A percentile compares a stretch with the other conserved stretches of the same genome.
Evolutionary conservation across 2,888 invertebrate genomes (phyloP).

Genomic region (Folsomia candida): DNA sequence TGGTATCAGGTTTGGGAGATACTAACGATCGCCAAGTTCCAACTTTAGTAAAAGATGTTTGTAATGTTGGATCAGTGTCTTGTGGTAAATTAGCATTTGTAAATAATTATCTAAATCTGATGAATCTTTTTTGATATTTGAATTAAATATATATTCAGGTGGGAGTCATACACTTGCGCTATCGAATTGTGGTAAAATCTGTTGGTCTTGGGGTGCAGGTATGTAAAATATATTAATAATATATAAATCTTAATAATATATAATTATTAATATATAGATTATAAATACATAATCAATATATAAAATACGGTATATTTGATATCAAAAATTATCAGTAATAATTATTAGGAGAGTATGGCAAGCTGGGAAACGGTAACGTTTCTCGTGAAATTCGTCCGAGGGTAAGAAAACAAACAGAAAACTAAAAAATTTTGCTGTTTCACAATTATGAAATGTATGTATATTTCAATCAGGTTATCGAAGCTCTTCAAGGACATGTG

Average conservation of each 20-base stretch:
- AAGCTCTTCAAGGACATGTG: conserved; percentile 60
- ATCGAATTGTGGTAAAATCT: conserved; percentile 59
- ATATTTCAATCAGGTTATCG: conserved; percentile 59
- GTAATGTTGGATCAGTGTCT: conserved; percentile 61
- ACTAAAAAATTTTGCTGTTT: too few species aligned
- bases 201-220: conserved; percentile 62
- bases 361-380: conserved; percentile 58
- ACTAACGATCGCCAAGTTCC: conserved; percentile 61
- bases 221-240: too few species aligned
- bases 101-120: background rate
- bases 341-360: conserved; percentile 63
- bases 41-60: conserved; percentile 61
- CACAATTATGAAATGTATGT: too few species aligned
- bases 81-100: conserved; percentile 53
- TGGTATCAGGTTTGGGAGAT: conserved; percentile 61
- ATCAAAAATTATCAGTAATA: too few species aligned
- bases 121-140: background rate
- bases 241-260: too few species aligned
- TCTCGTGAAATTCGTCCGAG: conserved; percentile 60
- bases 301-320: too few species aligned
- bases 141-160: conserved; percentile 44
- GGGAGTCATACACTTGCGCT: conserved; percentile 60
- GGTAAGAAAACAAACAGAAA: too few species aligned
- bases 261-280: too few species aligned
- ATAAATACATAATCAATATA: too few species aligned